Conservation (phyloP, 2,113 vertebrate species). For the Taxidea taxus region DNA sequence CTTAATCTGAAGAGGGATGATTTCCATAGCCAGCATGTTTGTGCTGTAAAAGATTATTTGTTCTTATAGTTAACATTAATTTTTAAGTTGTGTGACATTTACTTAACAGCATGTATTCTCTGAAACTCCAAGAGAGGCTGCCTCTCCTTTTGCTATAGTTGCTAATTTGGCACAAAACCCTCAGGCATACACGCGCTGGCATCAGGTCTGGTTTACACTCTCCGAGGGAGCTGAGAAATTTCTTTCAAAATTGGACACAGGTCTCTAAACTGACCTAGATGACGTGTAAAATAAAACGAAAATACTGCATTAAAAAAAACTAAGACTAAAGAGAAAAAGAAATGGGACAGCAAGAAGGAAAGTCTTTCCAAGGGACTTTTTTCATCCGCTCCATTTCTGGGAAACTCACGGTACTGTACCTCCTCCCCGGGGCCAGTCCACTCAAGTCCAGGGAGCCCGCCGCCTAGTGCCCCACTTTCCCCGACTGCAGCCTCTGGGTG, state of each 20-base stretch:
- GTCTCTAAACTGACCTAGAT: neutral
- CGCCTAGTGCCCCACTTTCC: rapidly evolving
- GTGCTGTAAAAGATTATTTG: neutral
- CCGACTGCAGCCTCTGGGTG: rapidly evolving
- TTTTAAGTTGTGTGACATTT: neutral
- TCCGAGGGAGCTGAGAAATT: neutral
- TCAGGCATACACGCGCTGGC: neutral
- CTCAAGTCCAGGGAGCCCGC: rapidly evolving
- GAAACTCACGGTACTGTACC: rapidly evolving
- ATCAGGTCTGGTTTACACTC: neutral
- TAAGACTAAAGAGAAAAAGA: neutral
- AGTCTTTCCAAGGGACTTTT: neutral
- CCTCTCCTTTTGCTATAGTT: neutral
- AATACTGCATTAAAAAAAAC: neutral
- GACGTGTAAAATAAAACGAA: neutral
- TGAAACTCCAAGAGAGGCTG: neutral
- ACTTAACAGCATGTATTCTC: neutral
- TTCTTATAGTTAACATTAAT: neutral
- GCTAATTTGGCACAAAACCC: neutral
- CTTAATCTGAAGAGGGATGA: neutral
- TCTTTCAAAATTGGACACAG: neutral
- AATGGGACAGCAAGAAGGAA: neutral
- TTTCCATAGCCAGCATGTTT: neutral
- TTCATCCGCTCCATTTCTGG: too few relatives aligned
- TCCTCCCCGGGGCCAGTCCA: rapidly evolving